Percentiles rank a stretch among this genome's conserved stretches.
Evolutionary conservation across 2,113 vertebrate species (phyloP).

Genomic region (Rhagologus leucostigma): DNA sequence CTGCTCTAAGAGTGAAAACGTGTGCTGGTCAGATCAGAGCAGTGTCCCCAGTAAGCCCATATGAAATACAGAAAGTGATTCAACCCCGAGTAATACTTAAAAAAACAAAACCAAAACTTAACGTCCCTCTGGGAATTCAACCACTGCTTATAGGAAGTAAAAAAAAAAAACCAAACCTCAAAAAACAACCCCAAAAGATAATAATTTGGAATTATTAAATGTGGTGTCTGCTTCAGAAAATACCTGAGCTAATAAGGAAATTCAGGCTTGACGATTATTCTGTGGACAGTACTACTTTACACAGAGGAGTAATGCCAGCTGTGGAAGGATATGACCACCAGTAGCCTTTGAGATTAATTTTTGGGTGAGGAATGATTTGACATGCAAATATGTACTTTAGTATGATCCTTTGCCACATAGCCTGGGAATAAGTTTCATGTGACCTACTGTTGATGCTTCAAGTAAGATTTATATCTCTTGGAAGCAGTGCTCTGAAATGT

Average conservation of each 20-base stretch:
- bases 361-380: not conserved
- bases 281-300: not conserved
- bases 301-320: not conserved
- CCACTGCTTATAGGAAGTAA: not conserved
- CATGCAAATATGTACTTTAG: not conserved
- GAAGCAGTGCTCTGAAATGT: not conserved
- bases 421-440: not conserved
- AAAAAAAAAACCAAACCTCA: not conserved
- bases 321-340: not conserved
- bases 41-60: not conserved
- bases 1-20: not conserved
- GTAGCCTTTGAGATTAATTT: not conserved
- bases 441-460: not conserved
- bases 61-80: not conserved
- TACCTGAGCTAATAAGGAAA: not conserved
- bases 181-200: not conserved
- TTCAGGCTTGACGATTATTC: not conserved
- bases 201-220: not conserved
- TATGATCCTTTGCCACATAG: not conserved
- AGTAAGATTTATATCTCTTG: not conserved
- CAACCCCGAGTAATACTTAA: not conserved
- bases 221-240: not conserved
- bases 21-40: not conserved
- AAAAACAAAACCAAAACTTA: not conserved
- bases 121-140: not conserved